phyloP scores from a whole-genome alignment of 1,140 invertebrate species.

The Phymastichus coffea region DNA sequence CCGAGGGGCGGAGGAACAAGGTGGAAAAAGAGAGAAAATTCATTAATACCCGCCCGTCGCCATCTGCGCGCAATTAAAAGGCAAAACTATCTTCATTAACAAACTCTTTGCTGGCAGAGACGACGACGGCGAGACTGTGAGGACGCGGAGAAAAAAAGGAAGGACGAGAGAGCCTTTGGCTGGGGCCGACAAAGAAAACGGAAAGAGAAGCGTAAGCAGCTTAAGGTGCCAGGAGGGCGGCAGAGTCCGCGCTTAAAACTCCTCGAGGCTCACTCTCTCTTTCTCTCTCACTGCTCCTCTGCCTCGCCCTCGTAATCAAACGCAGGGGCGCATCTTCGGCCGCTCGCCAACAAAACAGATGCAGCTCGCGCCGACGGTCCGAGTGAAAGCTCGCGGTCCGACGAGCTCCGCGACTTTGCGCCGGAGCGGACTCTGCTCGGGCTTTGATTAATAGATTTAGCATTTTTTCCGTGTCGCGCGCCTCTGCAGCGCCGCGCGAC shows the following conservation, averaged over 20 bases:
- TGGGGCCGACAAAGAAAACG: conserved; percentile 16
- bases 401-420: too few species aligned
- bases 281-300: neutral
- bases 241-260: conserved; percentile 27
- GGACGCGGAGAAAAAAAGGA: neutral
- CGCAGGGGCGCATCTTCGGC: too few species aligned
- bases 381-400: too few species aligned
- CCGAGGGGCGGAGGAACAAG: too few species aligned
- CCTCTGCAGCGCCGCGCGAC: too few species aligned
- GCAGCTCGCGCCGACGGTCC: too few species aligned
- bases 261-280: neutral
- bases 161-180: neutral
- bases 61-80: conserved; percentile 2
- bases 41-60: neutral
- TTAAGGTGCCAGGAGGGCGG: conserved; percentile 29
- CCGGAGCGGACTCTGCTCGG: too few species aligned
- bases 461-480: too few species aligned
- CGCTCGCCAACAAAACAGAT: neutral
- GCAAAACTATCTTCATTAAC: conserved; percentile 12
- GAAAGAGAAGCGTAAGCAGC: conserved; percentile 23
- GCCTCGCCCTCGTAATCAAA: too few species aligned
- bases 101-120: neutral
- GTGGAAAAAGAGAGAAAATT: neutral
- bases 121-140: neutral
- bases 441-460: too few species aligned